A percentile compares a stretch with the other conserved stretches of the same genome.
Conservation (phyloP, 2,797 vertebrate species). For the Tragopan temminckii region DNA sequence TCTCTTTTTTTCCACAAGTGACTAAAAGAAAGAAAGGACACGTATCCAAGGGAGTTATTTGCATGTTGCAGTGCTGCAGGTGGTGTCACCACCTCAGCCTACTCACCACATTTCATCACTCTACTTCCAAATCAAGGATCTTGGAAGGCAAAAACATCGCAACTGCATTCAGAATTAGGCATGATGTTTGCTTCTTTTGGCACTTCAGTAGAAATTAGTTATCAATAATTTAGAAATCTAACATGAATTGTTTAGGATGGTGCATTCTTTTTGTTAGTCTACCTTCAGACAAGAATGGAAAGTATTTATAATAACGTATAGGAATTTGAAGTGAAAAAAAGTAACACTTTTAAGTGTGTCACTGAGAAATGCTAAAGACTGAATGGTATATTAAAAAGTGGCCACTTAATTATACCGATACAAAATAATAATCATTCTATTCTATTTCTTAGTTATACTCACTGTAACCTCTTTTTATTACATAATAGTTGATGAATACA, state of each 20-base stretch:
- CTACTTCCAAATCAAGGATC: neutral
- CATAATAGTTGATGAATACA: neutral
- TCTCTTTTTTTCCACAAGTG: neutral
- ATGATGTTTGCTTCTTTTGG: neutral
- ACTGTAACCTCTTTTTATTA: neutral
- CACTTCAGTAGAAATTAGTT: neutral
- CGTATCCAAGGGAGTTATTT: slow-evolving; percentile 1
- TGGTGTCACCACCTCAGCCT: slow-evolving; percentile 45
- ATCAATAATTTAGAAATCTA: neutral
- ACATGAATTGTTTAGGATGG: neutral
- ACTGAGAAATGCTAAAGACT: neutral
- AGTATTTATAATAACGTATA: neutral
- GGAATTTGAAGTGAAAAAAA: neutral
- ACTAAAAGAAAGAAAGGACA: slow-evolving; percentile 5
- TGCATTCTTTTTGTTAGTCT: neutral
- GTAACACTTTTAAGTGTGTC: neutral
- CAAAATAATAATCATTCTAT: neutral
- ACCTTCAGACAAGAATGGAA: neutral
- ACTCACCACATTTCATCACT: slow-evolving; percentile 53
- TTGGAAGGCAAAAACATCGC: neutral
- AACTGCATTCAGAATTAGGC: neutral
- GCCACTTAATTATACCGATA: neutral
- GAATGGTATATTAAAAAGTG: neutral
- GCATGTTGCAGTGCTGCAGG: slow-evolving; percentile 16
- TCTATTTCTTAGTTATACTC: neutral